Evolutionary conservation across 2,113 vertebrate genomes (phyloP), one percentile per base, ranked within the genome.

Genomic region (Ptychochromis oligacanthus): DNA sequence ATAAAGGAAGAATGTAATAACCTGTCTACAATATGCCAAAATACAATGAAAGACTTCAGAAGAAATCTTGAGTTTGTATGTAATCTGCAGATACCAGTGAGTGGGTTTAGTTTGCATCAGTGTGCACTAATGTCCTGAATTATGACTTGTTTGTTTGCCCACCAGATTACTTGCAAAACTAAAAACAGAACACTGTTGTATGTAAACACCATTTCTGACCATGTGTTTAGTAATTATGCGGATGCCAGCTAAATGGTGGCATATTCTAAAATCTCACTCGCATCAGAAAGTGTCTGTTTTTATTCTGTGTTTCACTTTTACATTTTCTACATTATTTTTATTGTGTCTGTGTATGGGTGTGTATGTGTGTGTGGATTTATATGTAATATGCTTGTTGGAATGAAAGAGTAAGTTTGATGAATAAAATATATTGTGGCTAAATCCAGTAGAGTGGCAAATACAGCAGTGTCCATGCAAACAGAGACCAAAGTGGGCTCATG

Each of bases 401-500:
- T 17, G 8, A 67, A 46, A 52, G 22, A 20, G 20, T 56, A 10
- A 43, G 8, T n/a, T 24, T 76, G 17, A 59, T 83, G 75, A 58
- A 59, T 75, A 18, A 64, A 67, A 80, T 59, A 38, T 80, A 22
- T 24, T 80, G 18, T 40, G 54, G 58, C 58, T 75, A 57, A 54
- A 49, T 59, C 31, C 31, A 62, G 24, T 34, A 20, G 59, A 75
- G 61, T 34, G n/a, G 26, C 49, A 64, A 70, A 84, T 26, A 20
- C 31, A 31, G 46, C 56, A 83, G 56, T 26, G 34, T 8, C 34
- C 62, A 40, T 36, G 43, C 22, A 79, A 38, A 31, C 43, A 81
- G 67, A 61, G 60, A 75, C 52, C 60, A 82, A 77, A 72, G 55
- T n/a, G 18, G 46, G 49, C 31, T 83, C 15, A 56, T 79, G 24